Base-by-base conservation (phyloP, 2,888 invertebrate genomes). In the Ashinkailepas kermadecensis region DNA sequence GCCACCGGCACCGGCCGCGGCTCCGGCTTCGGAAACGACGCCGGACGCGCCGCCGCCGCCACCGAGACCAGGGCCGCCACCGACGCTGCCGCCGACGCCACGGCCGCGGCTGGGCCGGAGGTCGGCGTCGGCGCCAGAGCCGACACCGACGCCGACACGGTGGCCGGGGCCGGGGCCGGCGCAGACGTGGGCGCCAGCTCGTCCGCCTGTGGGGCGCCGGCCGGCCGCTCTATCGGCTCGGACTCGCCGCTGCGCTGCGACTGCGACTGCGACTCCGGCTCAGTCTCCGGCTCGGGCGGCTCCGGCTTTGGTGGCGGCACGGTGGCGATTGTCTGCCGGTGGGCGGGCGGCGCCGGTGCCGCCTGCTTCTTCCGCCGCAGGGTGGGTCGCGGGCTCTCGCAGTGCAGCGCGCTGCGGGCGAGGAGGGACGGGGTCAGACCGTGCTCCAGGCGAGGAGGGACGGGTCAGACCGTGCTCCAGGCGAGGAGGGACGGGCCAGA, bases 351-450 rank as follows among this genome's bases (percentile, higher is more conserved):
- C 54, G 74, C 18, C 18, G 74, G 74, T 4, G 74, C 74, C 18
- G 74, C 74, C 21, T 74, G 74, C 10, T 74, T 67, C 54, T 74
- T 74, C 18, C 74, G 74, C 54, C 74, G 74, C 74, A 74, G 25
- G 3, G 74, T 74, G 8, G 74, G 74, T 0, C 74, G 74, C 54
- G 74, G 74, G 18, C 74, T 74, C 74, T 74, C 74, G 54, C 74
- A 74, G 74, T 74, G 54, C 8, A 6, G 74, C 12, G 25, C 8
- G 25, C 74, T 74, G 74, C 11, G 12, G 25, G 39, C 39, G 4
- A 39, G 4, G 39, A 4, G 39, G 1, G 39, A 39, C 39, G 39
- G 39, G n/a, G n/a, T n/a, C n/a, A n/a, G n/a, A n/a, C n/a, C 12
- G 25, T 0, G 25, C 74, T 74, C 54, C 11, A 25, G 25, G 39